phyloP scores from a whole-genome alignment of 2,797 vertebrate genomes.

The Phaenicophaeus curvirostris region DNA sequence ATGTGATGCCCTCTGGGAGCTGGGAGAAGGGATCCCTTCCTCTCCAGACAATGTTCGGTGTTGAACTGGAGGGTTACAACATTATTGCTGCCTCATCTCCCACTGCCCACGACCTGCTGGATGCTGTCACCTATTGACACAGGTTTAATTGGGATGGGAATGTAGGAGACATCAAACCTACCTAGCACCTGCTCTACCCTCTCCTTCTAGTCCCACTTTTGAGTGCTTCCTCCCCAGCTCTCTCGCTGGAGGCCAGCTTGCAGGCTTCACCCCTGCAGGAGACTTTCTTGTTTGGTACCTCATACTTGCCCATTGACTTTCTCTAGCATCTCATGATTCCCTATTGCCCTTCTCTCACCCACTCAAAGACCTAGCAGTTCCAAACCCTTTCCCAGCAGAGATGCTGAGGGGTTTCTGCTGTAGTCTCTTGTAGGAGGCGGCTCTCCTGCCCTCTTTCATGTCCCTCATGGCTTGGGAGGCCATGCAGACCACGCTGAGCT shows the following conservation, averaged over 20 bases:
- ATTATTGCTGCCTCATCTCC: neutral
- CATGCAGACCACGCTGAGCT: accelerated
- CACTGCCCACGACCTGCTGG: neutral
- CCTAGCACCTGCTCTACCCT: neutral
- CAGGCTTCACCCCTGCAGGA: neutral
- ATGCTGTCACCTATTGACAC: neutral
- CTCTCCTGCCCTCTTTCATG: neutral
- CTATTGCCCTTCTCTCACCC: neutral
- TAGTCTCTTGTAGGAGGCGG: neutral
- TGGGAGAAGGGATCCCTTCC: neutral
- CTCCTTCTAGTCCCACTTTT: neutral
- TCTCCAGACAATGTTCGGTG: accelerated
- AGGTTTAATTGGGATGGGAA: accelerated
- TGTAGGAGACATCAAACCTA: neutral
- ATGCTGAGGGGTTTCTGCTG: neutral
- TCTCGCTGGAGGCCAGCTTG: neutral
- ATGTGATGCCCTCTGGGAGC: neutral
- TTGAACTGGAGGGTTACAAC: neutral
- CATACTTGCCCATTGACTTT: accelerated
- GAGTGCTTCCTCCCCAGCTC: neutral
- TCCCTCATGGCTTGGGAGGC: neutral
- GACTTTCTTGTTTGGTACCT: neutral
- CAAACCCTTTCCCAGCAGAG: neutral
- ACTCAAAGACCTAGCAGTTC: neutral
- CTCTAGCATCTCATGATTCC: neutral